Evolutionary conservation across 2,888 invertebrate genomes (phyloP), one percentile per base, ranked within the genome.

Genomic region (Cremastinae sp.): DNA sequence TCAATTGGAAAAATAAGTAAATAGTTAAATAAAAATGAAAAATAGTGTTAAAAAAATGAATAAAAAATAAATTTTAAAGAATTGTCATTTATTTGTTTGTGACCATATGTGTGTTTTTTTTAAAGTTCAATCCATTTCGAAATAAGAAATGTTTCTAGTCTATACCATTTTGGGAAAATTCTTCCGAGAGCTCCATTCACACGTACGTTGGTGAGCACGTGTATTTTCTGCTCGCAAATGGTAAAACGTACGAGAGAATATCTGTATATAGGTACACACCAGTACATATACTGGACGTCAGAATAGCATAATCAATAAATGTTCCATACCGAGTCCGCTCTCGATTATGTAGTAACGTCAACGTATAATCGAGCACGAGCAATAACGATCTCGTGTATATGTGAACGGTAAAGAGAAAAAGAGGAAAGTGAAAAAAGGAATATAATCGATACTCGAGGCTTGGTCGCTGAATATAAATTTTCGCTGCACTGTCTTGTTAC

Each of bases 291-390:
- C 22, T 2, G 41, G 14, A 14, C 12, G 18, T 16, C 10, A 10
- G 8, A 9, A 28, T 22, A 51, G 64, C 38, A 66, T 47, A 18
- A 22, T 36, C 28, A 36, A 75, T 70, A 61, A 65, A 75, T 47
- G 53, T 53, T 36, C 38, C 43, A 53, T 41, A 58, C 38, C 20
- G 20, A 59, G 14, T 14, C 16, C 22, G 43, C 66, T 62, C 71
- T 36, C 61, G 61, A 75, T 66, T 68, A 38, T 58, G 20, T 54
- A 34, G 45, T 38, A 41, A 75, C 71, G 38, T 75, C 68, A 22
- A 62, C 56, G 75, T 53, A 76, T 76, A 76, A 76, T 73, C 51
- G 62, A 73, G 73, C 73, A 68, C 20, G 64, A 59, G 28, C 64
- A 72, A 72, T 75, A 47, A 47, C 47, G 47, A 47, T 47, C 47